Percentiles rank a stretch among this genome's conserved stretches.
These are phyloP conservation scores for Tursiops truncatus DNA, from an alignment of 2,113 vertebrate species.

Conservation along the genomic window DNA sequence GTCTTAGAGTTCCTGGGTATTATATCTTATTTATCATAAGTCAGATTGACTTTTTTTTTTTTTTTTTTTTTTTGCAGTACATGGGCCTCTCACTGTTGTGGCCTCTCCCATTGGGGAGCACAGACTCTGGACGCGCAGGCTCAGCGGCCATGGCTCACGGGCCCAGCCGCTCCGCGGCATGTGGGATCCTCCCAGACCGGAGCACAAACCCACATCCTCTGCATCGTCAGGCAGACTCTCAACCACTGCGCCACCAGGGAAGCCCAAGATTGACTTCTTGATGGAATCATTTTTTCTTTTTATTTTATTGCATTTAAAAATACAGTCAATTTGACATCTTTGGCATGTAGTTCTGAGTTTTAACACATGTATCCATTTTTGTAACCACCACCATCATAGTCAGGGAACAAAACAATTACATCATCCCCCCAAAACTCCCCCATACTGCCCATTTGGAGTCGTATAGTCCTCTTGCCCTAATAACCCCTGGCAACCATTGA, in stretches of 20 bases:
- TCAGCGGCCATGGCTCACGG: no score
- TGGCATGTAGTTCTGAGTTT: background rate
- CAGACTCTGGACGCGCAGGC: no score
- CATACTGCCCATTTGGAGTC: background rate
- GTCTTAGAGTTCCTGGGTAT: background rate
- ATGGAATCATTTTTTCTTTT: background rate
- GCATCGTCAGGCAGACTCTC: no score
- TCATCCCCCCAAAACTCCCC: background rate
- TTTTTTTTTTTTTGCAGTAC: no score
- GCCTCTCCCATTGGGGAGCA: no score
- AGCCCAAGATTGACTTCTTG: background rate
- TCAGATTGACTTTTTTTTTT: conserved; percentile 16
- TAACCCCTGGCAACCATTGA: background rate
- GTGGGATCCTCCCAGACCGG: no score
- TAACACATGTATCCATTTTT: background rate
- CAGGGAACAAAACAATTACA: background rate
- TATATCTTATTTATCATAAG: background rate
- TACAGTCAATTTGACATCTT: background rate
- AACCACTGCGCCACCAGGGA: no score
- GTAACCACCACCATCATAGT: background rate
- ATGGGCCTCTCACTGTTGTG: no score
- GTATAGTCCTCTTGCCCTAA: background rate
- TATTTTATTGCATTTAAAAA: background rate
- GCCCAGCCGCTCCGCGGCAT: no score
- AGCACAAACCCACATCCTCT: no score